These are phyloP conservation scores for Gastrophryne carolinensis DNA, from an alignment of 2,797 vertebrate genomes.

Conservation along the genomic window DNA sequence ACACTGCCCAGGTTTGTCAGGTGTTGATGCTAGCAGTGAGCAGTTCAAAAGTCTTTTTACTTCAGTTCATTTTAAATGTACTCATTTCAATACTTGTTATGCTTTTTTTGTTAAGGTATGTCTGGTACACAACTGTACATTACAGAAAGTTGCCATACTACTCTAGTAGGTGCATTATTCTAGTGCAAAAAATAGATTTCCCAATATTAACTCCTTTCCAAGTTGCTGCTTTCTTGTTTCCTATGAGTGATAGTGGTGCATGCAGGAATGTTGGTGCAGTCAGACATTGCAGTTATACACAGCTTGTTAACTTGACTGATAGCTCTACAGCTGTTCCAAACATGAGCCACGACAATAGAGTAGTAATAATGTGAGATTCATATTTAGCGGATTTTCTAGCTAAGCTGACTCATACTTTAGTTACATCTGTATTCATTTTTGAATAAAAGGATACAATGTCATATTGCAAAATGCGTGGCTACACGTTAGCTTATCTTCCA, in stretches of 20 bases:
- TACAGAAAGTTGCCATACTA: too few species aligned
- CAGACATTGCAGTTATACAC: conserved; percentile 50
- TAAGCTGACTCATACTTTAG: conserved; percentile 17
- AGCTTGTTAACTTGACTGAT: conserved; percentile 51
- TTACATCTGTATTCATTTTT: conserved; percentile 25
- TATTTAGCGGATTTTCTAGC: conserved; percentile 32
- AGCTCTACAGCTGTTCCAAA: conserved; percentile 41
- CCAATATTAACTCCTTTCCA: conserved; percentile 36
- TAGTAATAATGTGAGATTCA: conserved; percentile 36
- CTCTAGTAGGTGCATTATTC: too few species aligned
- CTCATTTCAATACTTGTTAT: too few species aligned
- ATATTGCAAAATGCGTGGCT: conserved; percentile 10
- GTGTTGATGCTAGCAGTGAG: too few species aligned
- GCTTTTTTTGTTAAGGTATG: too few species aligned
- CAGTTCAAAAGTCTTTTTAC: too few species aligned
- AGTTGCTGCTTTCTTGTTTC: conserved; percentile 28
- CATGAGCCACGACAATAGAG: conserved; percentile 37
- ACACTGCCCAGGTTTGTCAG: too few species aligned
- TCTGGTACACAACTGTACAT: too few species aligned
- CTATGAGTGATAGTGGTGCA: conserved; percentile 35
- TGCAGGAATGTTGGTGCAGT: conserved; percentile 44
- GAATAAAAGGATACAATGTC: not conserved
- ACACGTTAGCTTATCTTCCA: conserved; percentile 26
- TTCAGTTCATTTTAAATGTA: too few species aligned
- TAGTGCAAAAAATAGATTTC: conserved; percentile 12